Percentiles rank a stretch among this genome's conserved stretches.
These are phyloP conservation scores for Drosophila subpulchrella DNA, from an alignment of 1,140 invertebrate species.

Conservation along the genomic window DNA sequence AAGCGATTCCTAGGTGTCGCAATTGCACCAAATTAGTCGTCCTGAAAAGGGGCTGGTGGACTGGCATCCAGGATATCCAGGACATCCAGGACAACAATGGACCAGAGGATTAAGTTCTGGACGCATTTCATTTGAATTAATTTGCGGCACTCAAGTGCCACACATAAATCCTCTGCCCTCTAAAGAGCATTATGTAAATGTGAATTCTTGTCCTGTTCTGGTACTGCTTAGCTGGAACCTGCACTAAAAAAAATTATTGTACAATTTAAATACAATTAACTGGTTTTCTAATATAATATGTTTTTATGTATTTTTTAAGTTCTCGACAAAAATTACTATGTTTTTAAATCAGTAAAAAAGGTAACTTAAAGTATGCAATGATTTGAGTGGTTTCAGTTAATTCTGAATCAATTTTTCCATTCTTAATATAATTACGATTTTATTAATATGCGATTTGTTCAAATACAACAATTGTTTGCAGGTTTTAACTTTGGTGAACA, in stretches of 20 bases:
- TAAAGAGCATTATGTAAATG: constrained; percentile 61
- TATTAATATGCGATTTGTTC: too few species aligned
- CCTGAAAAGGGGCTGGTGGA: constrained; percentile 2
- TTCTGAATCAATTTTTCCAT: too few species aligned
- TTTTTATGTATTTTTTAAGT: too few species aligned
- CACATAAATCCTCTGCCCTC: constrained; percentile 67
- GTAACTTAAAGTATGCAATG: background rate
- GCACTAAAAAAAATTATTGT: constrained; percentile 1
- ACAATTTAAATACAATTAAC: background rate
- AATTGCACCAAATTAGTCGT: constrained; percentile 65
- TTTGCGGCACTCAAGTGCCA: constrained; percentile 77
- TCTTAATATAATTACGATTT: too few species aligned
- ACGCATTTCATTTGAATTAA: constrained; percentile 81
- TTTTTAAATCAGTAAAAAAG: too few species aligned
- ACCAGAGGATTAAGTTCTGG: constrained; percentile 52
- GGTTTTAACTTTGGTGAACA: too few species aligned
- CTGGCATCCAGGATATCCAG: background rate
- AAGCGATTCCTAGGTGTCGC: constrained; percentile 61
- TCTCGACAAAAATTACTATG: too few species aligned
- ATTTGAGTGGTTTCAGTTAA: too few species aligned
- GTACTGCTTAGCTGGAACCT: background rate
- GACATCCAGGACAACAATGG: constrained; percentile 35
- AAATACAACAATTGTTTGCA: too few species aligned
- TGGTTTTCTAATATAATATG: background rate
- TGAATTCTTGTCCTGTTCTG: constrained; percentile 43